Base-by-base conservation (phyloP, 2,797 vertebrate genomes). In the Erpetoichthys calabaricus region DNA sequence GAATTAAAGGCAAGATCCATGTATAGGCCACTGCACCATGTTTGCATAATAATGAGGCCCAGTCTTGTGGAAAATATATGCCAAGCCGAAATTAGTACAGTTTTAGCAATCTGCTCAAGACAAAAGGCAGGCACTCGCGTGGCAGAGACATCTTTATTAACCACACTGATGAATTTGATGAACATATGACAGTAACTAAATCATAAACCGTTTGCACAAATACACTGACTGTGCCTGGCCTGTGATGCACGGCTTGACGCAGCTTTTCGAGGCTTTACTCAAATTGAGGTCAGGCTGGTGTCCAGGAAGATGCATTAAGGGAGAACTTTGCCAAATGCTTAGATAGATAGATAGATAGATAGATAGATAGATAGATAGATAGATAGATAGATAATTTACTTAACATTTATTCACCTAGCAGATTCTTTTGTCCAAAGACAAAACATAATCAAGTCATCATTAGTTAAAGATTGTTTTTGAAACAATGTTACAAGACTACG, bases 221-320 rank as follows among this genome's bases (percentile, higher is more conserved):
- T 42, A 69, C 69, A 65, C 25, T 5, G 53, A 5, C 53, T 6
- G 50, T 64, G 64, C 65, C 69, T 65, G 25, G 25, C 25, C 25
- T 25, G 25, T 25, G 25, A 25, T 25, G 25, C 25, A 25, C 25
- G 25, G 25, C 25, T 25, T 42, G 65, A 67, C 62, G 50, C 63
- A 61, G 55, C 73, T 75, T 70, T 62, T 62, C 65, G 74, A 68
- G 73, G 75, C 81, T 84, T 80, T 86, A 73, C 71, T 72, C 65
- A 84, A 78, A 86, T 84, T 84, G 77, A 82, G 83, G 81, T 84
- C 85, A 86, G 65, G 62, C 72, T 75, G 78, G 67, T 73, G 77
- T 83, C 76, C 78, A 69, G 45, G 63, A 70, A 81, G 78, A 76
- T 66, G 55, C 73, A 75, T 83, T 82, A 80, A 80, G 71, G 73